Conservation (phyloP, 2,113 vertebrate genomes). For the Pollachius pollachius region DNA sequence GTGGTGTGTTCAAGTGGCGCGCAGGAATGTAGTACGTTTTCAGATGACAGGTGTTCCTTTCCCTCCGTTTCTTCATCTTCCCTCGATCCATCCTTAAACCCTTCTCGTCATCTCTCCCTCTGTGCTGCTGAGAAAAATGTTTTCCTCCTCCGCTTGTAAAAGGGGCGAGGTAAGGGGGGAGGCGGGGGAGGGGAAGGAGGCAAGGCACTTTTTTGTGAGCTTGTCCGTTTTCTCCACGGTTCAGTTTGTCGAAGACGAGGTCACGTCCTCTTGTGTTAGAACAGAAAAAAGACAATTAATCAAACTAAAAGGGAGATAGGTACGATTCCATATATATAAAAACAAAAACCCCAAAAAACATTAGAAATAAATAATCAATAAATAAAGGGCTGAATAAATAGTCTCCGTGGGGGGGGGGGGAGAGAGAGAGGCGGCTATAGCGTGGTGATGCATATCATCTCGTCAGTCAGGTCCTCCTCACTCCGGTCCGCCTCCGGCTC, state of each 20-base stretch:
- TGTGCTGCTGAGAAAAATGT: not conserved
- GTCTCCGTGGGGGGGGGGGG: too few relatives aligned
- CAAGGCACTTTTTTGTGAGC: constrained; percentile 67
- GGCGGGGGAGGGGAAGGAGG: not conserved
- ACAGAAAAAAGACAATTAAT: not conserved
- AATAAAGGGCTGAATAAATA: not conserved
- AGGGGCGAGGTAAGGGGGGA: not conserved
- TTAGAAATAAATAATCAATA: not conserved
- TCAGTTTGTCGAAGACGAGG: constrained; percentile 1
- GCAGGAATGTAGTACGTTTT: too few relatives aligned
- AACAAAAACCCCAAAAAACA: too few relatives aligned
- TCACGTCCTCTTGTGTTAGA: too few relatives aligned
- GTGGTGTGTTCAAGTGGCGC: too few relatives aligned
- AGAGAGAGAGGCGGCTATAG: constrained; percentile 81
- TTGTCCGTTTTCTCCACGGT: constrained; percentile 12
- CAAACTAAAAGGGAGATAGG: not conserved
- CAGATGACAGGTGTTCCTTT: not conserved
- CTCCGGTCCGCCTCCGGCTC: constrained; percentile 79
- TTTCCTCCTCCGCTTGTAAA: not conserved
- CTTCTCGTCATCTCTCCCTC: not conserved
- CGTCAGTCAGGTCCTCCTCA: constrained; percentile 93
- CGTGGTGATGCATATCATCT: constrained; percentile 95
- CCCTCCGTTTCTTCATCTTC: not conserved
- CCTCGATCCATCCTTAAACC: not conserved
- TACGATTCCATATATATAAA: constrained; percentile 1